phyloP scores from a whole-genome alignment of 2,797 vertebrate genomes.

The Geotrypetes seraphini region DNA sequence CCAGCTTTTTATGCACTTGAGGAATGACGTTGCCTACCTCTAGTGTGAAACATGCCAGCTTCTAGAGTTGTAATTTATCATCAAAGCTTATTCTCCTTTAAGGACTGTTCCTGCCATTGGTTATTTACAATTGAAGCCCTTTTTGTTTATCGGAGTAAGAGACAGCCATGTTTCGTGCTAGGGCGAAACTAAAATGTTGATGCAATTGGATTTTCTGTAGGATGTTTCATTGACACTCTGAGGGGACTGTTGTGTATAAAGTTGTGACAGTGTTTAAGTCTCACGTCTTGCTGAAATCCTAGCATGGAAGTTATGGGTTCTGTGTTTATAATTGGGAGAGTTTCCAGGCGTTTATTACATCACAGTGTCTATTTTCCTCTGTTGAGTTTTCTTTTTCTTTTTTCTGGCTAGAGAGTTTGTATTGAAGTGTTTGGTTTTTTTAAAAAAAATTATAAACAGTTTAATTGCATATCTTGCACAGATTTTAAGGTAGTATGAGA shows the following conservation, averaged over 20 bases:
- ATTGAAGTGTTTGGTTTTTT: too few relatives aligned
- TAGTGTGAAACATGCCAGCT: too few relatives aligned
- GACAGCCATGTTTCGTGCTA: background rate
- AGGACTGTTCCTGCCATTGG: too few relatives aligned
- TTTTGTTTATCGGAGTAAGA: too few relatives aligned
- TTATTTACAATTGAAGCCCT: too few relatives aligned
- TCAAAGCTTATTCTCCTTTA: too few relatives aligned
- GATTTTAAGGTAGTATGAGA: too few relatives aligned
- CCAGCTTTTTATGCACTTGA: too few relatives aligned
- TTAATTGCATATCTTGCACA: too few relatives aligned
- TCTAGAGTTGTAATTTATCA: too few relatives aligned
- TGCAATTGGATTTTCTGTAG: background rate
- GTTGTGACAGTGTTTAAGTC: background rate
- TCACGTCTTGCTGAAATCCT: background rate
- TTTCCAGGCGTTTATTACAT: background rate
- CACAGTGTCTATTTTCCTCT: background rate
- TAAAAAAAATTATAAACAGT: too few relatives aligned
- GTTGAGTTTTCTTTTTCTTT: background rate
- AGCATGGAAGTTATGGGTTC: background rate
- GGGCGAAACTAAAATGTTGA: background rate
- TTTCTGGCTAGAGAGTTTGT: background rate
- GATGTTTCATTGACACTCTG: background rate
- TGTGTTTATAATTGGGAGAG: background rate
- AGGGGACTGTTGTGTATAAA: background rate
- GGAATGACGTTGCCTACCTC: too few relatives aligned